Evolutionary conservation across 30 jellyfish, hydroid and myxozoan genomes (phyloP).

Genomic region (Euphysa ruthae): DNA sequence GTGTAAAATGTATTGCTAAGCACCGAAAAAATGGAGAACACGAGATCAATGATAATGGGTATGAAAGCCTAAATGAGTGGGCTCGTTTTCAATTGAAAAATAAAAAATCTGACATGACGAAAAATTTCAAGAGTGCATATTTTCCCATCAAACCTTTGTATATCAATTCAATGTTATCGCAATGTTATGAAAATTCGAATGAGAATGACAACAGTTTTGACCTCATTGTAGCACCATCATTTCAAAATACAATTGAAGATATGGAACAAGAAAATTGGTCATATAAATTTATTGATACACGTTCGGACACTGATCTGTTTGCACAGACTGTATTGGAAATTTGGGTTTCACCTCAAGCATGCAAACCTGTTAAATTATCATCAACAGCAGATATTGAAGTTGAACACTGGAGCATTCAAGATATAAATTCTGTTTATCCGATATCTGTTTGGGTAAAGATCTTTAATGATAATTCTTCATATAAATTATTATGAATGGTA

Average conservation of each 20-base stretch:
- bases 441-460: constrained; percentile 19
- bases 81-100: constrained; percentile 15
- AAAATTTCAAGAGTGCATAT: constrained; percentile 29
- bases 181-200: constrained; percentile 8
- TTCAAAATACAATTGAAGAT: constrained; percentile 24
- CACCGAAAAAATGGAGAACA: too few species aligned
- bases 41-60: neutral
- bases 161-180: neutral
- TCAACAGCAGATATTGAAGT: neutral
- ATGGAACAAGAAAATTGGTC: constrained; percentile 44
- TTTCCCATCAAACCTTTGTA: constrained; percentile 23
- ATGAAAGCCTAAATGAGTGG: neutral
- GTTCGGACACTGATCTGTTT: neutral
- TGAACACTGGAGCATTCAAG: constrained; percentile 8
- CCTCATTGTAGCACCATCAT: constrained; percentile 41
- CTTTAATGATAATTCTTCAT: constrained; percentile 7
- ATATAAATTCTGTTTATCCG: constrained; percentile 18
- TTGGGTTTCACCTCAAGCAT: constrained; percentile 26
- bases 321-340: constrained; percentile 41
- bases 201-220: constrained; percentile 8
- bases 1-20: constrained; percentile 26
- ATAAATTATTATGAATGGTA: too few species aligned
- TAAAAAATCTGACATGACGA: neutral
- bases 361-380: neutral
- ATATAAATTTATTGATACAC: constrained; percentile 24